These are phyloP conservation scores for Tamias sibiricus DNA, from an alignment of 2,113 vertebrate species.

Conservation along the genomic window DNA sequence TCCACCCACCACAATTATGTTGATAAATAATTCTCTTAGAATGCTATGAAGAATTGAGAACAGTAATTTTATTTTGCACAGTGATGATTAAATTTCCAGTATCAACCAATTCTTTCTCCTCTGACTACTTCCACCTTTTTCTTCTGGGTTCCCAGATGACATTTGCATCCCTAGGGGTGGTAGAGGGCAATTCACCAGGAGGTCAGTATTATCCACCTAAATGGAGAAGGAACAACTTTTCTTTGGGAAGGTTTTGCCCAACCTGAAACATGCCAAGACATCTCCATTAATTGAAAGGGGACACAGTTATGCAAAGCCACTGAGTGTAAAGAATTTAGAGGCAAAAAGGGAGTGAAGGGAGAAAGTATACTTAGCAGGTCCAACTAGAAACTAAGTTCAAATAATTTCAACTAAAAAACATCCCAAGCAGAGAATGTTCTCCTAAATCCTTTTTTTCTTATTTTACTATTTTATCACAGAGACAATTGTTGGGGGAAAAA, in stretches of 20 bases:
- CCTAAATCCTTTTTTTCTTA: neutral
- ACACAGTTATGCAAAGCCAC: neutral
- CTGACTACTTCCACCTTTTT: neutral
- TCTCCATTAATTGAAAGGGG: neutral
- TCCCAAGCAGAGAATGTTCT: neutral
- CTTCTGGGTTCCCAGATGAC: neutral
- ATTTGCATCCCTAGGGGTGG: neutral
- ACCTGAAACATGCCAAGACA: neutral
- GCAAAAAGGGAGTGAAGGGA: neutral
- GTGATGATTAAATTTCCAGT: neutral
- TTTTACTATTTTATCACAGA: neutral
- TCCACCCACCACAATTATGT: neutral
- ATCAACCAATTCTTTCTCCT: neutral
- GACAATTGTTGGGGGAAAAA: neutral
- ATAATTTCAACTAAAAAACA: neutral
- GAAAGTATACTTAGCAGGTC: neutral
- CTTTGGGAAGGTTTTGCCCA: neutral
- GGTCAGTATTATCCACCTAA: neutral
- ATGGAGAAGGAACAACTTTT: neutral
- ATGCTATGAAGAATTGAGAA: neutral
- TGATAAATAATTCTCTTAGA: neutral
- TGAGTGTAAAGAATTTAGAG: neutral
- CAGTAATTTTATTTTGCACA: neutral
- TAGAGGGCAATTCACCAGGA: neutral
- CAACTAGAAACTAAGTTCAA: slow-evolving; percentile 31